phyloP scores from a whole-genome alignment of 2,797 vertebrate genomes.

The Lagocephalus sceleratus region DNA sequence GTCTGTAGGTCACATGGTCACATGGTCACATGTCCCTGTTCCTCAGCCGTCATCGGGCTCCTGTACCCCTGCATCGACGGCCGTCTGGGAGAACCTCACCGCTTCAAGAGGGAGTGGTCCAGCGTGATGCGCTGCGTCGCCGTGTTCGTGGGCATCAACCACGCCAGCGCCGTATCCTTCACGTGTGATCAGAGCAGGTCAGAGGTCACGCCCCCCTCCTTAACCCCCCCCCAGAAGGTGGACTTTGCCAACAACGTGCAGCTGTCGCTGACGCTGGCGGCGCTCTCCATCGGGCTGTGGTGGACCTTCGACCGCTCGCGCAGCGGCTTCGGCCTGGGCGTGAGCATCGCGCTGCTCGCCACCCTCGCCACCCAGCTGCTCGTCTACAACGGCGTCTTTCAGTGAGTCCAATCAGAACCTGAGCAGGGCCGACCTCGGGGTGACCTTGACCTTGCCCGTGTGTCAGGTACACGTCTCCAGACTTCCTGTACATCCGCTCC shows the following conservation, averaged over 20 bases:
- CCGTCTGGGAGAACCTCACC: slow-evolving; percentile 91
- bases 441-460: slow-evolving; percentile 58
- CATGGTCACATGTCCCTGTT: neutral
- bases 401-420: slow-evolving; percentile 79
- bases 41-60: slow-evolving; percentile 87
- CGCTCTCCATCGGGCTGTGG: slow-evolving; percentile 92
- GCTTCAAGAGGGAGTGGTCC: slow-evolving; percentile 96
- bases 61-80: slow-evolving; percentile 96
- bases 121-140: slow-evolving; percentile 97
- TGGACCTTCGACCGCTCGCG: slow-evolving; percentile 95
- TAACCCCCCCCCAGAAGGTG: slow-evolving; percentile 81
- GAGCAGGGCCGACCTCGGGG: too few species aligned
- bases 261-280: slow-evolving; percentile 91
- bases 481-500: slow-evolving; percentile 94
- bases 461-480: slow-evolving; percentile 89
- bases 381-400: slow-evolving; percentile 93
- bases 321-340: slow-evolving; percentile 88
- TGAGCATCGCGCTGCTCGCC: slow-evolving; percentile 88
- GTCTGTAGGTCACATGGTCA: too few species aligned
- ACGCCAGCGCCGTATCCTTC: slow-evolving; percentile 96
- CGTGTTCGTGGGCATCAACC: slow-evolving; percentile 97
- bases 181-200: neutral
- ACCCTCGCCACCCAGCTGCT: slow-evolving; percentile 89
- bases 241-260: slow-evolving; percentile 97
- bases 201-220: slow-evolving; percentile 64